Evolutionary conservation across 1,140 invertebrate species (phyloP), one percentile per base, ranked within the genome.

Genomic region (Heliconius melpomene): DNA sequence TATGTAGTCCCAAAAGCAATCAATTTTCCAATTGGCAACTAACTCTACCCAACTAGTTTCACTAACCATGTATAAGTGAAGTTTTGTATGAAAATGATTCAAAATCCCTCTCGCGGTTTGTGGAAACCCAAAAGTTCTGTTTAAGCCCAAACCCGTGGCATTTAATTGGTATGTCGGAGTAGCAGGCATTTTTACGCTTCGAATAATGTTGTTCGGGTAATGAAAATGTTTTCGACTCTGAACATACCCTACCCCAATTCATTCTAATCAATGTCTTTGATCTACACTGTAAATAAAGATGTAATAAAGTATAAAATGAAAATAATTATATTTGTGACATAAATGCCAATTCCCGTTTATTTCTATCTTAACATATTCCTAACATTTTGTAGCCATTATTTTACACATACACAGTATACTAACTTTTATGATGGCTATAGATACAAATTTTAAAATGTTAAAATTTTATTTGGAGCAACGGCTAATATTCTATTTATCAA

Each of bases 171-270:
- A 40, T 57, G 72, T 46, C 23, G 72, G 72, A 57, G 74, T 81
- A 75, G 57, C 57, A 78, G 72, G 70, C 57, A 78, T 81, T 80
- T 81, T 74, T 73, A 81, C 79, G 75, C 79, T 70, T 78, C 75
- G 36, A 74, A 80, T 77, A 50, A 77, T 80, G 54, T 77, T 80
- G 75, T 77, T 77, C 75, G 74, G 32, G 74, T 76, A 76, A 80
- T 80, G 75, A 80, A 77, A 80, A 80, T 77, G 74, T 80, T 79
- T 46, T 75, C 26, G 50, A 72, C 46, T 66, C 74, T 74, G 71
- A 40, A 36, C 36, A 29, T 8, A 50, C 2, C 66, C 50, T 8
- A 50, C 6, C 60, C 50, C 50, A 74, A 80, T 80, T 77, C 75
- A 52, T 72, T 80, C 70, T 80, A 66, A 77, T 80, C 26, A 66